A percentile compares a stretch with the other conserved stretches of the same genome.
phyloP scores from a whole-genome alignment of 2,888 invertebrate species.

The Norana najaformis region DNA sequence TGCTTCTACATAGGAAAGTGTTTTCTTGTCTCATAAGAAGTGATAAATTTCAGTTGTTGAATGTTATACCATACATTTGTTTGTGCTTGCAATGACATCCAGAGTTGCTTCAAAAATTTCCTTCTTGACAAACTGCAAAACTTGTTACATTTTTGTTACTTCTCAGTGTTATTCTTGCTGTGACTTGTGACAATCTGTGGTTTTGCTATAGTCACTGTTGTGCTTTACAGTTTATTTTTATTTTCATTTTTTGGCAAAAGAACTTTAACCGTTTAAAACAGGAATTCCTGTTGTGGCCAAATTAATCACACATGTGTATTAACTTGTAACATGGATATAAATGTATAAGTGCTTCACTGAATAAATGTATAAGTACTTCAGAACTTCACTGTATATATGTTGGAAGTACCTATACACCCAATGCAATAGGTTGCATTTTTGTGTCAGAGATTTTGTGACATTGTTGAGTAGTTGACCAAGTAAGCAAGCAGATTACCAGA shows the following conservation, averaged over 20 bases:
- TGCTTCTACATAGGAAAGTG: not conserved
- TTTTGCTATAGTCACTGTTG: not conserved
- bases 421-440: not conserved
- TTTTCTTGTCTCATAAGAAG: not conserved
- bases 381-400: not conserved
- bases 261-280: not conserved
- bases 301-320: not conserved
- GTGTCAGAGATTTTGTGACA: not conserved
- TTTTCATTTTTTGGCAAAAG: not conserved
- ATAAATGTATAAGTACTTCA: not conserved
- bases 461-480: not conserved
- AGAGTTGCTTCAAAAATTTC: not conserved
- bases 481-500: not conserved
- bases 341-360: not conserved
- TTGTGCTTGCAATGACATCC: not conserved
- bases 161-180: not conserved
- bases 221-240: not conserved
- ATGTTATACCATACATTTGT: not conserved
- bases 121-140: not conserved
- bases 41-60: not conserved
- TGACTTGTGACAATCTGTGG: not conserved
- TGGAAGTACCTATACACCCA: too few relatives aligned
- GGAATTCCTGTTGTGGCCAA: not conserved
- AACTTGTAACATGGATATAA: not conserved
- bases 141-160: not conserved